These are phyloP conservation scores for Porites divaricata DNA, from an alignment of 92 coral and sea anemone genomes.

Conservation along the genomic window DNA sequence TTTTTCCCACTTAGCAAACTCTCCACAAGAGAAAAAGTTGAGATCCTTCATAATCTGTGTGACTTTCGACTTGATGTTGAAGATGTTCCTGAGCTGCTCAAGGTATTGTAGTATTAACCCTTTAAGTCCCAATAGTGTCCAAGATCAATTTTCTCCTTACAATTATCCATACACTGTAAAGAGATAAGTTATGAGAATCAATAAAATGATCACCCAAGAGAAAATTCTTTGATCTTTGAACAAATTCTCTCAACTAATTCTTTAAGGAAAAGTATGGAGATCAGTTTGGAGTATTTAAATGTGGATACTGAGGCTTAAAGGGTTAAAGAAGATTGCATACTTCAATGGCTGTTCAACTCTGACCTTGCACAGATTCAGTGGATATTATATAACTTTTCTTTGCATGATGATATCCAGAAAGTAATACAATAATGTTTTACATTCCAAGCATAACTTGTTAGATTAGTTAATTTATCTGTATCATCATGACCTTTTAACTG, in stretches of 20 bases:
- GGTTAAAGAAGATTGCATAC: too few relatives aligned
- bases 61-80: constrained; percentile 95
- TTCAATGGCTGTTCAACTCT: neutral
- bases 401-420: neutral
- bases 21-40: constrained; percentile 87
- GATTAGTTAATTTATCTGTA: neutral
- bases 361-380: neutral
- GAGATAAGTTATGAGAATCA: too few relatives aligned
- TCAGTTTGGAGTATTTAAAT: too few relatives aligned
- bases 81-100: constrained; percentile 90
- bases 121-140: too few relatives aligned
- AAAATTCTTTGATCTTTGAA: too few relatives aligned
- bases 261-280: too few relatives aligned
- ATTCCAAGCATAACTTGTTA: constrained; percentile 20
- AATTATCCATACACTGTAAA: too few relatives aligned
- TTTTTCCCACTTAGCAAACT: constrained; percentile 60
- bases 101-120: constrained; percentile 42
- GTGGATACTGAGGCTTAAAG: too few relatives aligned
- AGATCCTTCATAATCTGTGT: constrained; percentile 92
- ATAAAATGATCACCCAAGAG: too few relatives aligned
- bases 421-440: neutral
- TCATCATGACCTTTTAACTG: too few relatives aligned
- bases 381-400: neutral
- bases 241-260: too few relatives aligned
- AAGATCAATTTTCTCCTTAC: too few relatives aligned